Evolutionary conservation across 1,140 invertebrate genomes (phyloP).

Genomic region (Oscheius sp.): DNA sequence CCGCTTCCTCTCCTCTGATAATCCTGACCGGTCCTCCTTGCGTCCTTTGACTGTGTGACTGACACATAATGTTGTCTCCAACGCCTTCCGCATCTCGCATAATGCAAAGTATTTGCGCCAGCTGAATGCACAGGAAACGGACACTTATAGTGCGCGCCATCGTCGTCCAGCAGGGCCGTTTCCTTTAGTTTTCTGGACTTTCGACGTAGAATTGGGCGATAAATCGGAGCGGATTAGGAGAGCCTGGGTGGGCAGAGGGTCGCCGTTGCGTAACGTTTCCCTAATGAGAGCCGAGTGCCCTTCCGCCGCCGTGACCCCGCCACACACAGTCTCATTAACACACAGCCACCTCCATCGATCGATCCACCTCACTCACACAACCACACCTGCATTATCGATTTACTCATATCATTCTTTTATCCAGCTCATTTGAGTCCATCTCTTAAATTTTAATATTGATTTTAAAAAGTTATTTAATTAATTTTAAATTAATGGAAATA

Average conservation of each 20-base stretch:
- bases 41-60: too few species aligned
- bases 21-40: conserved; percentile 10
- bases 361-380: too few species aligned
- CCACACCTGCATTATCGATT: too few species aligned
- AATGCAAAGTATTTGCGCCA: conserved; percentile 11
- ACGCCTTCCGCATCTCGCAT: too few species aligned
- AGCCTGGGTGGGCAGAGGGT: background rate
- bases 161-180: background rate
- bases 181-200: background rate
- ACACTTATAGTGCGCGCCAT: conserved; percentile 7
- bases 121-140: conserved; percentile 10
- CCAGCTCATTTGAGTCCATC: too few species aligned
- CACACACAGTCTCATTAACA: conserved; percentile 6
- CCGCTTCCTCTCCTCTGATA: background rate
- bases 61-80: too few species aligned
- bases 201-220: background rate
- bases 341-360: background rate
- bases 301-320: background rate
- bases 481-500: too few species aligned
- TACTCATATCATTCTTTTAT: too few species aligned
- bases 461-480: too few species aligned
- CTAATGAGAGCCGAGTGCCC: conserved; percentile 2
- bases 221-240: background rate
- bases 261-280: background rate
- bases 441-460: too few species aligned